Percentiles rank a stretch among this genome's conserved stretches.
Conservation (phyloP, 2,888 invertebrate genomes). For the Ferdinandea cuprea region DNA sequence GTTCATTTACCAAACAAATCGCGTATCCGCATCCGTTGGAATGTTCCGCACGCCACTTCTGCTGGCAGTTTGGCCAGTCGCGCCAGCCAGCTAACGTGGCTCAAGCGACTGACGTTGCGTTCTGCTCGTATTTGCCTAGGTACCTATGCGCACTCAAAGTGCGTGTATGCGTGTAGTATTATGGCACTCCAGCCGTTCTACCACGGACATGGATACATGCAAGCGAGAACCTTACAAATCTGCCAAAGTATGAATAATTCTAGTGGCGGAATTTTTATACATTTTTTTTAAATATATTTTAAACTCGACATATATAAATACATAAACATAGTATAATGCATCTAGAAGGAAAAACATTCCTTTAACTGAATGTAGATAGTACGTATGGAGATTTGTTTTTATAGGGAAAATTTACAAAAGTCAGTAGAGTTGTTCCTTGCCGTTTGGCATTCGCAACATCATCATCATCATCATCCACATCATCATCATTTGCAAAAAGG, state of each 20-base stretch:
- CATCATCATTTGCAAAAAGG: constrained; percentile 57
- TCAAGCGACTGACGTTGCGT: constrained; percentile 58
- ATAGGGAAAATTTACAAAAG: constrained; percentile 49
- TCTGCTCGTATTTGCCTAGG: constrained; percentile 46
- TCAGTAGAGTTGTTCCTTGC: constrained; percentile 60
- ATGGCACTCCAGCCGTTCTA: not conserved
- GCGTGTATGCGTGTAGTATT: constrained; percentile 58
- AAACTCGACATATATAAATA: not conserved
- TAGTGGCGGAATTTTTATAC: constrained; percentile 32
- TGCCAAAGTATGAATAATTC: constrained; percentile 72
- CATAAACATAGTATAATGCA: constrained; percentile 8
- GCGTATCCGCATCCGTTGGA: constrained; percentile 72
- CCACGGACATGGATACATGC: constrained; percentile 12
- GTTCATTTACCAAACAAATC: constrained; percentile 61
- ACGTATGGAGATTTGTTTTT: no score
- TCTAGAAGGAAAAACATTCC: constrained; percentile 30
- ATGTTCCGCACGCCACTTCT: constrained; percentile 51
- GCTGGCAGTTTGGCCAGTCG: constrained; percentile 22
- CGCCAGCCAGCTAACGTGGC: constrained; percentile 42
- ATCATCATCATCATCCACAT: constrained; percentile 52
- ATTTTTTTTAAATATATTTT: constrained; percentile 9
- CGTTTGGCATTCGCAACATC: constrained; percentile 43
- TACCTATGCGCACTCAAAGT: constrained; percentile 48
- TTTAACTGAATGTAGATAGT: constrained; percentile 14
- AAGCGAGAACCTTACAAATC: constrained; percentile 65